A percentile compares a stretch with the other conserved stretches of the same genome.
Evolutionary conservation across 2,888 invertebrate species (phyloP).

Genomic region (Podotricha telesiphe): DNA sequence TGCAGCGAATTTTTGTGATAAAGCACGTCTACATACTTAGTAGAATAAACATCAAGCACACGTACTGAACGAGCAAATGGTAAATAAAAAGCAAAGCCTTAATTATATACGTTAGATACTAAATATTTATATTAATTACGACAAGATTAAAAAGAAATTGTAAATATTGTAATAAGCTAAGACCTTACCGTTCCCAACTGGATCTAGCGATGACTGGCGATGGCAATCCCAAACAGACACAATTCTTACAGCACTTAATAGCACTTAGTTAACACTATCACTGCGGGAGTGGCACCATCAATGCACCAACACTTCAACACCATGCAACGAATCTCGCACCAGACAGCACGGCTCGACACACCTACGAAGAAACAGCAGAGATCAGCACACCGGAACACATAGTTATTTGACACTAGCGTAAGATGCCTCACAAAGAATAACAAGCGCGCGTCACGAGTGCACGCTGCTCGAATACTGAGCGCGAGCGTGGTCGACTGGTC

Average conservation of each 20-base stretch:
- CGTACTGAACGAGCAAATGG: conserved; percentile 8
- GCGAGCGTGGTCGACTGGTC: too few species aligned
- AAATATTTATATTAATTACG: conserved; percentile 21
- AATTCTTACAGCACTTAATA: conserved; percentile 78
- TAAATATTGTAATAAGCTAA: conserved; percentile 32
- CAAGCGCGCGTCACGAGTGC: conserved; percentile 58
- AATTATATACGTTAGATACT: conserved; percentile 38
- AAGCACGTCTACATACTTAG: conserved; percentile 29
- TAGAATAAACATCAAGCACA: conserved; percentile 1
- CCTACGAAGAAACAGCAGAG: conserved; percentile 74
- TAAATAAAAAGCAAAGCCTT: conserved; percentile 44
- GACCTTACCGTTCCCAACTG: conserved; percentile 79
- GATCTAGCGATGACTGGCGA: conserved; percentile 76
- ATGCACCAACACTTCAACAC: conserved; percentile 80
- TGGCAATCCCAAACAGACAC: conserved; percentile 80
- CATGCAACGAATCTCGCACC: conserved; percentile 66
- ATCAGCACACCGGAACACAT: conserved; percentile 62
- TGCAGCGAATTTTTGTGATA: conserved; percentile 32
- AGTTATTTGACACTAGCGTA: conserved; percentile 52
- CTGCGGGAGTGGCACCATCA: conserved; percentile 73
- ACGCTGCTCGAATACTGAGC: conserved; percentile 71
- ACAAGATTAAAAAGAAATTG: conserved; percentile 3
- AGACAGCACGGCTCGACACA: conserved; percentile 58
- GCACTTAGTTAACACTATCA: conserved; percentile 79
- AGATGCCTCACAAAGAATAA: conserved; percentile 43